phyloP scores from a whole-genome alignment of 2,888 invertebrate genomes.

The Meta bourneti region DNA sequence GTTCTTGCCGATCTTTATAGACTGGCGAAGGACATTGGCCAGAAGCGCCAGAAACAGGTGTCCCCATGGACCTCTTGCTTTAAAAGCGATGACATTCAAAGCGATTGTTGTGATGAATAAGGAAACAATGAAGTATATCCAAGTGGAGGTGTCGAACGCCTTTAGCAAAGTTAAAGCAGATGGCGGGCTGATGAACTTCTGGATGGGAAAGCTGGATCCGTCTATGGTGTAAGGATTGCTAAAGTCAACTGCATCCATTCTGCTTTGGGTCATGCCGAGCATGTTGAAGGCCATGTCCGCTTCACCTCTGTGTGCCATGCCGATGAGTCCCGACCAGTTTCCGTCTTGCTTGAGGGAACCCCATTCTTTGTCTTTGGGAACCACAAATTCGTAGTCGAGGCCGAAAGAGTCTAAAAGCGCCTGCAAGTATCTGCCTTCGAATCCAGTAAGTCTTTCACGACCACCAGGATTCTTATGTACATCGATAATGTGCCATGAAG shows the following conservation, averaged over 20 bases:
- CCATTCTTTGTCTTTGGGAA: neutral
- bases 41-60: neutral
- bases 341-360: neutral
- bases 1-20: too few relatives aligned
- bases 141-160: neutral
- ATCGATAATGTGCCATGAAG: neutral
- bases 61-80: neutral
- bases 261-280: neutral
- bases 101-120: neutral
- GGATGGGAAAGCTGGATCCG: neutral
- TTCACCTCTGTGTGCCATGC: conserved; percentile 15
- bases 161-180: neutral
- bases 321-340: conserved; percentile 12
- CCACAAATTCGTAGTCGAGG: neutral
- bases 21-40: neutral
- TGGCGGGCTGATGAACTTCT: neutral
- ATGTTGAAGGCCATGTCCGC: conserved; percentile 1
- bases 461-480: neutral
- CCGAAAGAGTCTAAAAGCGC: neutral
- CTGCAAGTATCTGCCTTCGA: conserved; percentile 1
- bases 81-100: neutral
- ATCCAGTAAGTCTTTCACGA: neutral
- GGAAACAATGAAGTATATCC: neutral
- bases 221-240: neutral
- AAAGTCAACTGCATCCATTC: neutral